Percentiles rank a stretch among this genome's conserved stretches.
Conservation (phyloP, 2,888 invertebrate species). For the Cephus runcator region DNA sequence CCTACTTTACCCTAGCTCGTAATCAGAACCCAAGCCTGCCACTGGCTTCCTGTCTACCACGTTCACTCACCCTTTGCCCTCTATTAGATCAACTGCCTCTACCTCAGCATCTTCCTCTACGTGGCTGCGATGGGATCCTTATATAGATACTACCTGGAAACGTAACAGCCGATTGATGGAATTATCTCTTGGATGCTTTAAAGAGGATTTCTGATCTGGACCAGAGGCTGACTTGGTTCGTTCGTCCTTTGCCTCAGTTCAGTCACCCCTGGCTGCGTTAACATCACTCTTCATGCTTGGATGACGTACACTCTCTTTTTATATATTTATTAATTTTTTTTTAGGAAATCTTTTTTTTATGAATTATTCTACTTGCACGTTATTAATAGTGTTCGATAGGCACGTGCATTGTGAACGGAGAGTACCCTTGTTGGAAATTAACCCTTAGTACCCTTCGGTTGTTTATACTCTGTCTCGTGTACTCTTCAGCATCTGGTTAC, state of each 20-base stretch:
- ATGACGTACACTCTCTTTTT: background rate
- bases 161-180: background rate
- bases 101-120: conserved; percentile 4
- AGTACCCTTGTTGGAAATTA: background rate
- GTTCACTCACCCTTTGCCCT: conserved; percentile 4
- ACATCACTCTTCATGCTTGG: background rate
- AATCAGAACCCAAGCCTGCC: conserved; percentile 20
- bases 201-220: background rate
- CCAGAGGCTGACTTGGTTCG: background rate
- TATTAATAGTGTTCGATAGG: background rate
- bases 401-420: background rate
- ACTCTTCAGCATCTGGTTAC: background rate
- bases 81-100: background rate
- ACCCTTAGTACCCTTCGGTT: background rate
- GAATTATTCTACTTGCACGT: background rate
- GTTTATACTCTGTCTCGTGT: background rate
- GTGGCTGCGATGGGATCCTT: background rate
- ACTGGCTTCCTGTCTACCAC: conserved; percentile 5
- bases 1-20: conserved; percentile 24
- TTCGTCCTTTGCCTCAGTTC: background rate
- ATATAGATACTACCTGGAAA: background rate
- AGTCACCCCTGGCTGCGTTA: background rate
- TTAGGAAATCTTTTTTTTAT: background rate
- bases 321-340: background rate
- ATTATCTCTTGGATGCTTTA: background rate